Evolutionary conservation across 2,797 vertebrate species (phyloP), one percentile per base, ranked within the genome.

Genomic region (Schizopygopsis malacanthus): DNA sequence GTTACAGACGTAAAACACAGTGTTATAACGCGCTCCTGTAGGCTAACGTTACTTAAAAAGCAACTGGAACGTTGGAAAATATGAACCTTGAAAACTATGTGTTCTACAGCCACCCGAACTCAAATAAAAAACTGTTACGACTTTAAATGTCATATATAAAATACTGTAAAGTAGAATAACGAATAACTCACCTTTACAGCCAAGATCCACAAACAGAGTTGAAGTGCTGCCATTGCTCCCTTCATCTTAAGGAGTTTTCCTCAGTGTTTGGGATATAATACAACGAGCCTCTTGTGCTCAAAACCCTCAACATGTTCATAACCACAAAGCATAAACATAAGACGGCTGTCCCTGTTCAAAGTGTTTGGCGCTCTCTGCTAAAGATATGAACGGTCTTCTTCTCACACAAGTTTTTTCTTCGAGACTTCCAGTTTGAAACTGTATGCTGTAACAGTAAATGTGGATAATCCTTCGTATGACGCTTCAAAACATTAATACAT

Each of bases 111-210:
- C n/a, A 47, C 10, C 15, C 25, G 41, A 65, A 47, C 18, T 11
- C 25, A 47, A 63, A 20, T 45, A 79, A 78, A 25, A 13, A 28
- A 25, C 12, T 41, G 15, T 65, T 28, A 45, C 13, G 39, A 79
- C 39, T 61, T 78, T 43, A 25, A 8, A 37, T 1, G 50, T 22
- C 3, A 25, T 15, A 41, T 79, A 41, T 18, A 13, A 63, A 67
- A 78, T 25, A 61, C 4, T 3, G 13, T 6, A 54, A 50, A 59
- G 0, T 0, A 72, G 28, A 65, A 28, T 16, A 65, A 65, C 12
- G 12, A n/a, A 61, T 4, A 61, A 61, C 94, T 94, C 92, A 96
- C 95, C 90, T 94, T 91, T 2, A 93, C 10, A 15, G 94, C 89
- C 85, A 95, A 88, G 39, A 87, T n/a, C 59, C 93, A 86, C 71